Percentiles rank a stretch among this genome's conserved stretches.
Conservation (phyloP, 2,888 invertebrate genomes). For the Sphaerophoria rueppellii region DNA sequence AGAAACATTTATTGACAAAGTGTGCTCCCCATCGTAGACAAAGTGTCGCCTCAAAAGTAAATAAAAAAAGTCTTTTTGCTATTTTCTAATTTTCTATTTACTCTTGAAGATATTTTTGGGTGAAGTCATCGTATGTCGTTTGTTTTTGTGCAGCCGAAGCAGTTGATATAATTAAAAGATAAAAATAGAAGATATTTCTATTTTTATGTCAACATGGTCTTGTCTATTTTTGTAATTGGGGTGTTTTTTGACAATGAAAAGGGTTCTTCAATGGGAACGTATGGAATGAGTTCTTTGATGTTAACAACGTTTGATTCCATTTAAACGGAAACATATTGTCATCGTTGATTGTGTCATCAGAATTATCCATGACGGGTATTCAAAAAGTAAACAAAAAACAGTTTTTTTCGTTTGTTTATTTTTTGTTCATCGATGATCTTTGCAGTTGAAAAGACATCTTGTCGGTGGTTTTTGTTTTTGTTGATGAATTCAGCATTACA, state of each 20-base stretch:
- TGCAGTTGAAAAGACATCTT: not conserved
- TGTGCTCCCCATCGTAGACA: slow-evolving; percentile 16
- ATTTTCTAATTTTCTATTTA: not conserved
- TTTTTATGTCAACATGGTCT: not conserved
- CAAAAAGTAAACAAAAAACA: not conserved
- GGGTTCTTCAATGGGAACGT: not conserved
- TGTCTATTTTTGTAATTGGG: not conserved
- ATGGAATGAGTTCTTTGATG: not conserved
- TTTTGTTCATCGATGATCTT: not conserved
- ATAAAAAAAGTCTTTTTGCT: not conserved
- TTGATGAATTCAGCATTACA: too few species aligned
- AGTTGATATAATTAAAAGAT: not conserved
- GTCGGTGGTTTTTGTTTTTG: not conserved
- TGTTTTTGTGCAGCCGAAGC: not conserved
- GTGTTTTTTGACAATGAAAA: not conserved
- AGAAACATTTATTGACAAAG: slow-evolving; percentile 20
- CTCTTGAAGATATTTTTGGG: not conserved
- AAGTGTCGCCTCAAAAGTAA: slow-evolving; percentile 21
- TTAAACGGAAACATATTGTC: not conserved
- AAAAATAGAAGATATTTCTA: not conserved
- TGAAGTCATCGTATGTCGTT: slow-evolving; percentile 17
- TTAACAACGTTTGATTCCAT: not conserved
- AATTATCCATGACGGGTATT: not conserved
- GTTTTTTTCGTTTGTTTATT: not conserved
- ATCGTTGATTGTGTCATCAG: slow-evolving; percentile 12